Evolutionary conservation across 2,113 vertebrate genomes (phyloP).

Genomic region (Psilopsiagon aurifrons): DNA sequence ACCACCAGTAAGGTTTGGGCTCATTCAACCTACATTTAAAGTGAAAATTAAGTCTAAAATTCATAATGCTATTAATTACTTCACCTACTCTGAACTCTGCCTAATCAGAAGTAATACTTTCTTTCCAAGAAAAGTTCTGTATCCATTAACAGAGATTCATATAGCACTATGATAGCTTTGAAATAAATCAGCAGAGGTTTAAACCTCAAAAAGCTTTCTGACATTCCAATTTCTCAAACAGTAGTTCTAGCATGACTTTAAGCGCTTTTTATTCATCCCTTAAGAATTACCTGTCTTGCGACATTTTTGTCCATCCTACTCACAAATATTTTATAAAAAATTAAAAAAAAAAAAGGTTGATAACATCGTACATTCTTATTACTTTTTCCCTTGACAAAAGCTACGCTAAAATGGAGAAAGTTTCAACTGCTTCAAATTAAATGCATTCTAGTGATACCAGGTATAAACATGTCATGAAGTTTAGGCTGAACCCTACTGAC

Average conservation of each 20-base stretch:
- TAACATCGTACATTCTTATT: background rate
- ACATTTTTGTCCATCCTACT: background rate
- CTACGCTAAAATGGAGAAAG: background rate
- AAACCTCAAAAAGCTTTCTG: background rate
- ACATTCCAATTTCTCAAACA: background rate
- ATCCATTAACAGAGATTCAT: background rate
- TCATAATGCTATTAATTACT: background rate
- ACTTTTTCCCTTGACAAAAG: background rate
- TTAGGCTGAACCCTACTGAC: background rate
- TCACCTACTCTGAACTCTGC: background rate
- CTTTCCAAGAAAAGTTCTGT: background rate
- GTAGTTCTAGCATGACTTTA: background rate
- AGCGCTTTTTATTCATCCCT: background rate
- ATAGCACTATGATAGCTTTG: background rate
- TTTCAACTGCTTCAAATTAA: background rate
- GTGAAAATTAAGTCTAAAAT: background rate
- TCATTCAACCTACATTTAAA: background rate
- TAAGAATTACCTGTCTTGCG: background rate
- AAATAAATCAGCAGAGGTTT: background rate
- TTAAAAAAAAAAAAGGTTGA: background rate
- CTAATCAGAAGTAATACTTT: background rate
- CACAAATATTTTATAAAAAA: background rate
- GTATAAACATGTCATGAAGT: background rate
- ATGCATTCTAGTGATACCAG: background rate
- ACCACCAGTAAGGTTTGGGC: background rate